Evolutionary conservation across 2,113 vertebrate species (phyloP).

Genomic region (Grallaria varia): DNA sequence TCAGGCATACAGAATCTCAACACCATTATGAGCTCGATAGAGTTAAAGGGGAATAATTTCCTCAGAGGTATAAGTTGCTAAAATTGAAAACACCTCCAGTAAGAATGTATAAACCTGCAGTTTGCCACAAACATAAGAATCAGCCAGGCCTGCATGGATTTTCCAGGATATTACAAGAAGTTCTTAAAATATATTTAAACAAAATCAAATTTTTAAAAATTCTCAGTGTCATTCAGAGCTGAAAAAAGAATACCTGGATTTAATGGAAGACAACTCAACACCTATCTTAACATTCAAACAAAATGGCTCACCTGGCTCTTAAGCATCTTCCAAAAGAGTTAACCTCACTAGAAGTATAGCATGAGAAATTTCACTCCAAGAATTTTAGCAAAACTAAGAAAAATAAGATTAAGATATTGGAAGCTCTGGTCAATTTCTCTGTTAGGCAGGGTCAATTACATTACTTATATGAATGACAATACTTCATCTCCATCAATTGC

Average conservation of each 20-base stretch:
- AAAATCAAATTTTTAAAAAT: background rate
- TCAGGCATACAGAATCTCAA: background rate
- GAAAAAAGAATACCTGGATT: background rate
- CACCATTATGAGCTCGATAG: background rate
- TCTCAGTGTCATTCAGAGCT: background rate
- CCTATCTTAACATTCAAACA: background rate
- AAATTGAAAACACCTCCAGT: background rate
- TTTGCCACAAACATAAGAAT: background rate
- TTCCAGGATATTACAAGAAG: background rate
- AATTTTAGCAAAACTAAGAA: background rate
- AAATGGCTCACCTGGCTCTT: background rate
- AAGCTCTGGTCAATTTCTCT: background rate
- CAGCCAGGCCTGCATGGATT: background rate
- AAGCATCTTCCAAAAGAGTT: background rate
- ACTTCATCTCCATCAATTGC: background rate
- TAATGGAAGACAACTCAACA: background rate
- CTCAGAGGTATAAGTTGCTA: background rate
- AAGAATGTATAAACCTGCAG: background rate
- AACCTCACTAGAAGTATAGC: background rate
- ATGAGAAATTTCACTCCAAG: background rate
- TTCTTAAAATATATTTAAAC: background rate
- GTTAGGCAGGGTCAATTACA: background rate
- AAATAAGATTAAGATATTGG: background rate
- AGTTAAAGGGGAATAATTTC: background rate
- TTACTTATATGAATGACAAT: background rate